Conservation (phyloP, 2,113 vertebrate species). For the Thalassarche chlororhynchos region DNA sequence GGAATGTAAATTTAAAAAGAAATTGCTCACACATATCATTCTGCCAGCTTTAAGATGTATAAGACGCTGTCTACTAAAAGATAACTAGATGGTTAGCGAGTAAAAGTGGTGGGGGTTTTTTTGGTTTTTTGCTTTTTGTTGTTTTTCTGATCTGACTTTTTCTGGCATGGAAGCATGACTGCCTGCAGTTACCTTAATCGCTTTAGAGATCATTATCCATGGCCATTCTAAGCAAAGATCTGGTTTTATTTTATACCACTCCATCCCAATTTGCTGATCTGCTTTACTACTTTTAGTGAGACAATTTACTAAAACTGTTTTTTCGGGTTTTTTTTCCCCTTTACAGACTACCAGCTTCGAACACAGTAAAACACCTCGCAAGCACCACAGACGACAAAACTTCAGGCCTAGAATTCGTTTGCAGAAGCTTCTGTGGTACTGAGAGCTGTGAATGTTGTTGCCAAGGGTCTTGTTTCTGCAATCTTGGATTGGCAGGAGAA, state of each 20-base stretch:
- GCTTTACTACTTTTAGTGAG: background rate
- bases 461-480: slow-evolving; percentile 31
- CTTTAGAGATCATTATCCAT: background rate
- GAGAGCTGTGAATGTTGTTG: slow-evolving; percentile 33
- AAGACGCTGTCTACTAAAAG: background rate
- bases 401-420: background rate
- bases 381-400: background rate
- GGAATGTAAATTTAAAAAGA: background rate
- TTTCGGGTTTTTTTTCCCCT: background rate
- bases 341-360: slow-evolving; percentile 83
- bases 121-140: background rate
- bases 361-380: slow-evolving; percentile 66
- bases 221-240: background rate
- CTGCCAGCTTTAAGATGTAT: background rate
- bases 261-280: background rate
- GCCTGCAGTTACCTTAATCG: background rate
- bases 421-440: slow-evolving; percentile 36
- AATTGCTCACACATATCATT: background rate
- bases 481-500: background rate
- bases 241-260: background rate
- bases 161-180: background rate
- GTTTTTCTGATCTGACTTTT: background rate
- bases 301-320: background rate
- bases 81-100: background rate
- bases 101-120: background rate